These are phyloP conservation scores for Cydia splendana DNA, from an alignment of 1,140 invertebrate species.

Conservation along the genomic window DNA sequence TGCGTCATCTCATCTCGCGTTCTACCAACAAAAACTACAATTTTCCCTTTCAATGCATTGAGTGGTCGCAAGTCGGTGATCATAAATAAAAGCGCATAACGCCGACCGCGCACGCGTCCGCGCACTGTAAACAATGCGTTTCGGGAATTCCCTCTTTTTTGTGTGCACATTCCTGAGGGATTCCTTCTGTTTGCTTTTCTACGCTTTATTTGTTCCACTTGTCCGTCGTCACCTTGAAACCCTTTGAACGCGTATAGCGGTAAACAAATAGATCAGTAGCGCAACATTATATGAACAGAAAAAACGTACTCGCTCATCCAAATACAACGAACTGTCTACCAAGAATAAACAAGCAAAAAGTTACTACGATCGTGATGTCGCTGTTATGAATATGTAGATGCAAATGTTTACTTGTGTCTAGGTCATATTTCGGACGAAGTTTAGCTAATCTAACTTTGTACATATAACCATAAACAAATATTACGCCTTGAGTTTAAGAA, in stretches of 20 bases:
- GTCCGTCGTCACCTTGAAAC: conserved; percentile 57
- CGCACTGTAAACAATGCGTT: conserved; percentile 74
- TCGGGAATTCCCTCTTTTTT: conserved; percentile 77
- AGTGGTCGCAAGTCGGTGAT: conserved; percentile 54
- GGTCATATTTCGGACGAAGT: conserved; percentile 6
- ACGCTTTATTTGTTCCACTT: conserved; percentile 54
- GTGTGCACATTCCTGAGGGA: conserved; percentile 75
- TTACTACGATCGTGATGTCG: conserved; percentile 16
- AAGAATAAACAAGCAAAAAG: conserved; percentile 25
- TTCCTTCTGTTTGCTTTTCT: conserved; percentile 76
- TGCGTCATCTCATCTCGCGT: conserved; percentile 60
- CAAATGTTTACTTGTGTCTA: neutral
- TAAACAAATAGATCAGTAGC: conserved; percentile 36
- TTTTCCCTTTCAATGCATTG: conserved; percentile 75
- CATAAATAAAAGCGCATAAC: conserved; percentile 64
- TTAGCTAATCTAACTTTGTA: neutral
- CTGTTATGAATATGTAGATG: neutral
- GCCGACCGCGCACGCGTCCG: conserved; percentile 58
- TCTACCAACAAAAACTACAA: conserved; percentile 65
- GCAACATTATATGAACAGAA: conserved; percentile 17
- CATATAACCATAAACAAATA: neutral
- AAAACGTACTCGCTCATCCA: conserved; percentile 22
- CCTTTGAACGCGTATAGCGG: conserved; percentile 61
- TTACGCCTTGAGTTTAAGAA: neutral
- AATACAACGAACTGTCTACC: conserved; percentile 20